These are phyloP conservation scores for Cantharis flavilabris DNA, from an alignment of 2,888 invertebrate species.

Conservation along the genomic window DNA sequence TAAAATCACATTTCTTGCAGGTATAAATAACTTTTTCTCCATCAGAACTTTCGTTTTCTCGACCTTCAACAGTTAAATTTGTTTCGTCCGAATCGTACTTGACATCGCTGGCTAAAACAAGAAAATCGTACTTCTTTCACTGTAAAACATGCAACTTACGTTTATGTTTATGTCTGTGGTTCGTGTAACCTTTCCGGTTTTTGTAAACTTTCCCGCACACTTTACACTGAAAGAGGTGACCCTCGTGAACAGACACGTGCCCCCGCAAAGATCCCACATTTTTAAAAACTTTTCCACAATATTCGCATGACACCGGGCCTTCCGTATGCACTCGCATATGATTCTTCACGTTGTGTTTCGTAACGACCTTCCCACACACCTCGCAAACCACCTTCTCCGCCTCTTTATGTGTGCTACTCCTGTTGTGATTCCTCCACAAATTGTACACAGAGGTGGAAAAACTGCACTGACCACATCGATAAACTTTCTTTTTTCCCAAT, in stretches of 20 bases:
- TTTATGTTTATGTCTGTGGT: background rate
- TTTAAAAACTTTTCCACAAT: background rate
- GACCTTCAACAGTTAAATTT: background rate
- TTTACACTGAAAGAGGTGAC: background rate
- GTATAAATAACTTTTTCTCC: background rate
- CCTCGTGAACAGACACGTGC: background rate
- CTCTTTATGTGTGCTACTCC: background rate
- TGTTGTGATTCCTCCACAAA: background rate
- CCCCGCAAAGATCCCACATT: background rate
- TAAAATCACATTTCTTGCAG: background rate
- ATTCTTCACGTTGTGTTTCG: background rate
- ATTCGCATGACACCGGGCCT: background rate
- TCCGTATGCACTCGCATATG: background rate
- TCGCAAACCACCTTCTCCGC: background rate
- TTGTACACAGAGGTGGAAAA: background rate
- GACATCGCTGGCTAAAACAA: background rate
- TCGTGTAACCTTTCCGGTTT: background rate
- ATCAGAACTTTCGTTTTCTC: background rate
- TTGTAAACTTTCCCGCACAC: background rate
- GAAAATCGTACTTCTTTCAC: background rate
- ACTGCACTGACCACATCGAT: background rate
- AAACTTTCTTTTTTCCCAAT: background rate
- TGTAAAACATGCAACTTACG: background rate
- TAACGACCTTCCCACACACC: background rate
- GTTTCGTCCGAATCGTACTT: too few species aligned